phyloP scores from a whole-genome alignment of 2,113 vertebrate species.

The Chelonoidis abingdonii region DNA sequence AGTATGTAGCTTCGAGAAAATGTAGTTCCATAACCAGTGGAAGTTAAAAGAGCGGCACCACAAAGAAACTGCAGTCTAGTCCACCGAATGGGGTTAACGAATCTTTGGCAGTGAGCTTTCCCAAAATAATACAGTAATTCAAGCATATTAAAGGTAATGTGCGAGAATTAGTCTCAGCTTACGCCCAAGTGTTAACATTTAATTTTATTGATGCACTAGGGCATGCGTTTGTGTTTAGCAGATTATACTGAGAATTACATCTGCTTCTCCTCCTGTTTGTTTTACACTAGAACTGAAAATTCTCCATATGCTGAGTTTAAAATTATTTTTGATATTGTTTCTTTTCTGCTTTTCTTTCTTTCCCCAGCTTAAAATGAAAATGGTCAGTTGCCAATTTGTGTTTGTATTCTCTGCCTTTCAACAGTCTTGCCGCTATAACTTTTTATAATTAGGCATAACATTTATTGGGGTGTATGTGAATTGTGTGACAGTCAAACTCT shows the following conservation, averaged over 20 bases:
- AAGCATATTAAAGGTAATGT: not conserved
- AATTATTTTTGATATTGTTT: not conserved
- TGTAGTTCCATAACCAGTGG: not conserved
- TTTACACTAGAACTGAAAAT: conserved; percentile 30
- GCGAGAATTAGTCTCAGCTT: conserved; percentile 34
- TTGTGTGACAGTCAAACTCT: not conserved
- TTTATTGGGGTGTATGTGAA: not conserved
- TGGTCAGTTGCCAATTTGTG: not conserved
- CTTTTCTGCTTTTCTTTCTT: not conserved
- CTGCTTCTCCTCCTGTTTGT: not conserved
- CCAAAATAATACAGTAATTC: conserved; percentile 18
- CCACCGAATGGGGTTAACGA: not conserved
- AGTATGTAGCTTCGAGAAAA: conserved; percentile 22
- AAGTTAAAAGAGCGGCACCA: not conserved
- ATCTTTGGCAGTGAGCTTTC: not conserved
- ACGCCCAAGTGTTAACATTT: not conserved
- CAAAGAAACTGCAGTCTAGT: not conserved
- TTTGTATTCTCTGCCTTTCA: not conserved
- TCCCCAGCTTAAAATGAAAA: not conserved
- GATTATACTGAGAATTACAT: not conserved
- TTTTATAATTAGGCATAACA: not conserved
- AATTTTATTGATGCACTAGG: conserved; percentile 23
- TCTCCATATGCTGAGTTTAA: not conserved
- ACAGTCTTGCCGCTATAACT: not conserved
- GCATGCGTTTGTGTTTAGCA: conserved; percentile 28